phyloP scores from a whole-genome alignment of 2,797 vertebrate species.

The Sebastes hubbsi region DNA sequence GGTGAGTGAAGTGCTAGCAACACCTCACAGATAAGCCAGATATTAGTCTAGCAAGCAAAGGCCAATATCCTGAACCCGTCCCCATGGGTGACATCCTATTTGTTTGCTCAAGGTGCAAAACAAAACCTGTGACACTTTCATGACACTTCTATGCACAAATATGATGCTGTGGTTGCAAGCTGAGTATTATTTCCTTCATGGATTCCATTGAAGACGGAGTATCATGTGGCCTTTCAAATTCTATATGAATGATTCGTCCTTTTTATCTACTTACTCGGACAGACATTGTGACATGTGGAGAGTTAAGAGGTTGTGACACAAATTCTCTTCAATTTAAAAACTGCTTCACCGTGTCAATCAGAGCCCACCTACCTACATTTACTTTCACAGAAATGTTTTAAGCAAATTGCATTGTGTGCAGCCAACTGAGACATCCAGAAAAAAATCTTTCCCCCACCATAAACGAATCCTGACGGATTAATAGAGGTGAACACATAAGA shows the following conservation, averaged over 20 bases:
- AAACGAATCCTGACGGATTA: slow-evolving; percentile 3
- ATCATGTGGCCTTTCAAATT: not conserved
- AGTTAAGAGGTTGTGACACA: slow-evolving; percentile 3
- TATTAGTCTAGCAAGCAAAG: slow-evolving; percentile 33
- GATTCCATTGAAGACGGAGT: not conserved
- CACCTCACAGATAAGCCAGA: slow-evolving; percentile 28
- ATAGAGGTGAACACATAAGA: slow-evolving; percentile 21
- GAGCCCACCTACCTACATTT: not conserved
- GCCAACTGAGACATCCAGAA: not conserved
- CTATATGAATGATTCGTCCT: not conserved
- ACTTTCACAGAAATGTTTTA: not conserved
- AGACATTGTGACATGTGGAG: not conserved
- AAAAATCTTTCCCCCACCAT: slow-evolving; percentile 6
- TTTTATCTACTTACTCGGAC: not conserved
- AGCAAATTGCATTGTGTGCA: not conserved
- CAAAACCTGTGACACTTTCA: slow-evolving; percentile 20
- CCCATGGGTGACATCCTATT: slow-evolving; percentile 6
- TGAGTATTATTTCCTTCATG: not conserved
- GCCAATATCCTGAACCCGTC: slow-evolving; percentile 12
- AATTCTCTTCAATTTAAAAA: slow-evolving; percentile 5
- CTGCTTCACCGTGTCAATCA: slow-evolving; percentile 8
- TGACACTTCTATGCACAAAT: not conserved
- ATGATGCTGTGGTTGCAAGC: not conserved
- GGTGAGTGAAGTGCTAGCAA: slow-evolving; percentile 22
- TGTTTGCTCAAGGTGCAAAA: slow-evolving; percentile 31